Evolutionary conservation across 1,140 invertebrate genomes (phyloP), one percentile per base, ranked within the genome.

Genomic region (Drosophila leontia): DNA sequence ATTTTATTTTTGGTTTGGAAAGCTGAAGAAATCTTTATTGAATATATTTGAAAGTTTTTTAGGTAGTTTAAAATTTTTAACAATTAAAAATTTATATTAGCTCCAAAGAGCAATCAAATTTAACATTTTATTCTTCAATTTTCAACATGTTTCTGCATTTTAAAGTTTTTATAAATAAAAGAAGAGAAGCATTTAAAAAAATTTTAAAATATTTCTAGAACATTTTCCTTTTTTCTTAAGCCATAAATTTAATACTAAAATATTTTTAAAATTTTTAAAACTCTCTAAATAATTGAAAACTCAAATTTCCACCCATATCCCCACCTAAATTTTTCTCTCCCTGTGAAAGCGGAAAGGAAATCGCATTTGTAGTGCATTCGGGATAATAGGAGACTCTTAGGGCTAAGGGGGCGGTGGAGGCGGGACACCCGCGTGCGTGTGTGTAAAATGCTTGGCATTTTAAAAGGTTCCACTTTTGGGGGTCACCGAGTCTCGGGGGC

Each of bases 391-490:
- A 39, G 8, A 55, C 34, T 55, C 19, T 19, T 11, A 23, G 4
- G 51, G 32, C 11, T 17, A 7, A 7, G 13, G 61, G 61, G 42
- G 9, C 15, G 13, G 23, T 11, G 13, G 32, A 11, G 23, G 12
- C 4, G 39, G 35, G 17, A n/a, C 51, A 32, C 53, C 34, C 19
- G 51, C 37, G 34, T 56, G 19, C 13, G 60, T 61, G 83, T 87
- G 82, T 55, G 17, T 55, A 56, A 84, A 88, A 87, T 85, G 85
- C 81, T 44, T 76, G 85, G 85, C 86, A 88, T 88, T 85, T 88
- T 88, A 88, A 88, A 88, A 88, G 85, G 85, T 88, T 88, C 85
- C 83, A 88, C 84, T 87, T 86, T 87, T 82, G 84, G 83, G 80
- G 83, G 84, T 82, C 80, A 80, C 68, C 69, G 55, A 51, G 76